Percentiles rank a stretch among this genome's conserved stretches.
Conservation (phyloP, 2,113 vertebrate species). For the Osmerus eperlanus region DNA sequence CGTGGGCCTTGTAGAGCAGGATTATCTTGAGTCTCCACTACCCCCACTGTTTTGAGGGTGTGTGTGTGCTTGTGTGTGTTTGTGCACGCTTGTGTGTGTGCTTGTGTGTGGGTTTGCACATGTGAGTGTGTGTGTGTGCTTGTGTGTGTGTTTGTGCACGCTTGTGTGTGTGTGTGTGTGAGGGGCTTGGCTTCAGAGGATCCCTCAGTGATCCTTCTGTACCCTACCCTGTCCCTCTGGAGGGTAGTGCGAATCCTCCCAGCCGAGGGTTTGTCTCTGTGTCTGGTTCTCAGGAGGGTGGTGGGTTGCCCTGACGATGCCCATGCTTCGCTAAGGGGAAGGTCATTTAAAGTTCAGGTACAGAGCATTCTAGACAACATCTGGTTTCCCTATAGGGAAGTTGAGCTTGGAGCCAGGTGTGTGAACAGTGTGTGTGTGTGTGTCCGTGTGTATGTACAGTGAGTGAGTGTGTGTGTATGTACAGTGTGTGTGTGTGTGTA, state of each 20-base stretch:
- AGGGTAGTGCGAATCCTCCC: too few species aligned
- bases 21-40: slow-evolving; percentile 22
- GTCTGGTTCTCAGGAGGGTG: too few species aligned
- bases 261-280: too few species aligned
- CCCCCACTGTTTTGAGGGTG: slow-evolving; percentile 5
- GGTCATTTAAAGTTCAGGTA: background rate
- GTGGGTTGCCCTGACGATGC: too few species aligned
- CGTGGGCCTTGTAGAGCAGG: slow-evolving; percentile 7
- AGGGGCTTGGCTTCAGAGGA: too few species aligned
- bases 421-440: background rate
- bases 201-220: too few species aligned
- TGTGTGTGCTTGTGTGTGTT: background rate
- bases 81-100: slow-evolving; percentile 3
- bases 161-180: background rate
- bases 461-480: background rate
- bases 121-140: background rate
- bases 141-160: slow-evolving; percentile 7
- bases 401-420: slow-evolving; percentile 19
- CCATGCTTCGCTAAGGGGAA: too few species aligned
- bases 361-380: slow-evolving; percentile 35
- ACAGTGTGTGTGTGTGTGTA: slow-evolving; percentile 8
- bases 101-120: background rate
- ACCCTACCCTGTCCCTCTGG: too few species aligned
- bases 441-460: background rate
- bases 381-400: slow-evolving; percentile 22